Evolutionary conservation across 2,113 vertebrate species (phyloP), one percentile per base, ranked within the genome.

Genomic region (Chloebia gouldiae): DNA sequence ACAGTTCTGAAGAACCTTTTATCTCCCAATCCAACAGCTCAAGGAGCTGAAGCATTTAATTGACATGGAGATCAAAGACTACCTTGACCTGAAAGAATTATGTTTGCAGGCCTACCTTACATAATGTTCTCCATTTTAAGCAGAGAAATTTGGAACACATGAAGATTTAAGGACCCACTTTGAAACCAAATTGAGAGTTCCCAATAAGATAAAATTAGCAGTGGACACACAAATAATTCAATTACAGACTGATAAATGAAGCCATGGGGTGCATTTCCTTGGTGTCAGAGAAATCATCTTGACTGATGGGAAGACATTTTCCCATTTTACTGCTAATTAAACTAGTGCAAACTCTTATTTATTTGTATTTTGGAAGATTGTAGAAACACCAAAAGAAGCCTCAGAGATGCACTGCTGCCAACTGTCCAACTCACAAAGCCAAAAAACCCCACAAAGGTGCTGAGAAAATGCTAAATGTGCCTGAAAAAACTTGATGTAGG

Each of bases 11-110:
- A 79, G 57, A 94, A 51, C 51, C 85, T 95, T 95, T 93, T 68
- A 86, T 95, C 72, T 88, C 47, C 42, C 39, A 63, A 27, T 24
- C 39, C 76, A 77, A 54, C 71, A 37, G 57, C 85, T 84, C 69
- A 63, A 66, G 64, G 54, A 85, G 22, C 25, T 90, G 70, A 81
- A 78, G 71, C 24, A 17, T 33, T 57, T 83, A 45, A 86, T 17
- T 71, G 77, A 88, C 2, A 60, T 27, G 76, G 15, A 70, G 89
- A 96, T 92, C 83, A 96, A 96, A 96, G 89, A 39, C 59, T 81
- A 25, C 35, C 45, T 86, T 81, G 88, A 79, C 79, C 82, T 72
- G 75, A 64, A 90, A 87, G 69, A 90, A 82, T 65, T 65, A 42
- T 21, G 35, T 79, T 86, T 65, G 63, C 40, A 88, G 83, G 77